Evolutionary conservation across 2,113 vertebrate genomes (phyloP).

Genomic region (Micromys minutus): DNA sequence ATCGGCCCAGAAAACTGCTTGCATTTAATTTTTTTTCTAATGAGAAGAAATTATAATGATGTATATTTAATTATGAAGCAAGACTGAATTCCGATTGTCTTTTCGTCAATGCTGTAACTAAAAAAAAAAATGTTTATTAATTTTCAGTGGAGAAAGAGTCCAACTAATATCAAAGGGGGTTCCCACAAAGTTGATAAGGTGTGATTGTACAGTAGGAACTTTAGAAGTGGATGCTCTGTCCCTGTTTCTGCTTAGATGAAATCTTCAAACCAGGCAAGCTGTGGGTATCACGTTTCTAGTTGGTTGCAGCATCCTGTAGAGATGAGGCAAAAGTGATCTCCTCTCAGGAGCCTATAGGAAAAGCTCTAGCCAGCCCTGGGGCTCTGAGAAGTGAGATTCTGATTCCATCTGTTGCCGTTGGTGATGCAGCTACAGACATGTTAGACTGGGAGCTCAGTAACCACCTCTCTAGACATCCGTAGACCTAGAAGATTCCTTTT

Average conservation of each 20-base stretch:
- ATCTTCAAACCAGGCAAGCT: background rate
- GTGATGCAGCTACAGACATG: accelerated
- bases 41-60: background rate
- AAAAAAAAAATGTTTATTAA: background rate
- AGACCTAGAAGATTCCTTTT: background rate
- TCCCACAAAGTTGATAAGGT: background rate
- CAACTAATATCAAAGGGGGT: background rate
- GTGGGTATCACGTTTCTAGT: accelerated
- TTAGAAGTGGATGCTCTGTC: background rate
- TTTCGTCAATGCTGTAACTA: background rate
- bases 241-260: no score
- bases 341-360: background rate
- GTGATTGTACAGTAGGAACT: accelerated
- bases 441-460: accelerated
- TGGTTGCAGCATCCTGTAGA: background rate
- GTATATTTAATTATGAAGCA: background rate
- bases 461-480: background rate
- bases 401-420: background rate
- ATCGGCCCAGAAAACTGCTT: background rate
- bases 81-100: background rate
- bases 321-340: accelerated
- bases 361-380: accelerated
- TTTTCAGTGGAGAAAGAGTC: background rate
- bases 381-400: background rate
- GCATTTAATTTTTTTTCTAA: background rate